Base-by-base conservation (phyloP, 2,888 invertebrate species). In the Brenthis hecate region DNA sequence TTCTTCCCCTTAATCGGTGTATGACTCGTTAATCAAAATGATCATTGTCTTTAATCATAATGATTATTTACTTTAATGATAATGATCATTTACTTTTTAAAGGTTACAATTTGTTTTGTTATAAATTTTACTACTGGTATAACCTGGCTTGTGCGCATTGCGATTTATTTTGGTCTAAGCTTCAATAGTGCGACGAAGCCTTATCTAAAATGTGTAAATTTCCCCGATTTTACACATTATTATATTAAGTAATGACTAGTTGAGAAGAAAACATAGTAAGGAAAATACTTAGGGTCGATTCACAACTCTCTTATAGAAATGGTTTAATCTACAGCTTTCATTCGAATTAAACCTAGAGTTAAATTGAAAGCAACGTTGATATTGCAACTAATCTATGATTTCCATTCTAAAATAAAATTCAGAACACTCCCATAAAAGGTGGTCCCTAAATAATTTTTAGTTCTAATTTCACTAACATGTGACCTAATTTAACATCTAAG, bases 1-100 rank as follows among this genome's bases (percentile, higher is more conserved):
- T 88, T 88, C 87, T 93, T 93, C 93, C 93, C 93, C 92, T 85
- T 87, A 88, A 90, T 90, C 91, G 86, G 82, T 83, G 86, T 88
- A 87, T 80, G 84, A 81, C 80, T 85, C 81, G 86, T 80, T 82
- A 65, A 80, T 82, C 79, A 79, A 71, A 62, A 76, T 69, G 71
- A 77, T 71, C 61, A 73, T 76, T 76, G 74, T 71, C 57, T 60
- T 68, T 68, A 28, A 28, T 82, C 79, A 79, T 72, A 61, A 76
- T 69, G 71, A 77, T 71, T 60, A 73, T 76, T 76, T 74, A 71
- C 61, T 60, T 28, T 28, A 28, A 28, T 82, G 80, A 79, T 72
- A 62, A 76, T 69, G 71, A 77, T 71, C 61, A 73, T 76, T 76
- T 74, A 71, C 61, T 60, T 68, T 68, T 73, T 69, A 72, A 72